Evolutionary conservation across 2,888 invertebrate species (phyloP).

Genomic region (Allacma fusca): DNA sequence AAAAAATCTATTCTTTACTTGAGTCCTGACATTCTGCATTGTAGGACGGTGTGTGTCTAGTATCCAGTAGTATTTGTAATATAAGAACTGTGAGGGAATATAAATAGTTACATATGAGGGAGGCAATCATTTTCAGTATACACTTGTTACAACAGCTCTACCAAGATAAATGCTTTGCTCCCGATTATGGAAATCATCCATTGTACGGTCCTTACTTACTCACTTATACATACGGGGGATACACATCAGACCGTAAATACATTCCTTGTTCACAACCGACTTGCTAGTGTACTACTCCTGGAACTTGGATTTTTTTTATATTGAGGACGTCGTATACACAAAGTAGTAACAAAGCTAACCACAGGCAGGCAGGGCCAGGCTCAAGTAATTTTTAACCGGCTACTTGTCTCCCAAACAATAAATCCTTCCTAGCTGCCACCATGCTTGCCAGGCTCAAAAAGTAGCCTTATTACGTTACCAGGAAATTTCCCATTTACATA

Average conservation of each 20-base stretch:
- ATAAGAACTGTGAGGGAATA: not conserved
- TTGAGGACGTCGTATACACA: too few relatives aligned
- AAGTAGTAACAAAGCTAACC: not conserved
- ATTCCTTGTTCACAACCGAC: not conserved
- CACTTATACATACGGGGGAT: too few relatives aligned
- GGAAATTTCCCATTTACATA: conserved; percentile 8
- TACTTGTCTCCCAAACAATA: conserved; percentile 11
- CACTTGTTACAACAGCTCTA: too few relatives aligned
- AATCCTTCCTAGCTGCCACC: conserved; percentile 11
- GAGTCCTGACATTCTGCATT: too few relatives aligned
- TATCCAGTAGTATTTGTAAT: too few relatives aligned
- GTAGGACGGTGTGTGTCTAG: too few relatives aligned
- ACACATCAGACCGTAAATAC: not conserved
- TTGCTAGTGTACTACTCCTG: too few relatives aligned
- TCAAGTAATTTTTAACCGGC: conserved; percentile 7
- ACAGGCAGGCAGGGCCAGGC: conserved; percentile 5
- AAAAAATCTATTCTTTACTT: not conserved
- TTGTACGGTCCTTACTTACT: not conserved
- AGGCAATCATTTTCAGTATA: too few relatives aligned
- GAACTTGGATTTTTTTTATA: too few relatives aligned
- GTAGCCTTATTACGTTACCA: conserved; percentile 8
- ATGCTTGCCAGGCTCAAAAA: not conserved
- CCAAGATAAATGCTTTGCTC: conserved; percentile 1
- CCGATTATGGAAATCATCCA: conserved; percentile 12
- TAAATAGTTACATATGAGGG: too few relatives aligned